Evolutionary conservation across 1,140 invertebrate genomes (phyloP).

Genomic region (Meloidogyne exigua): DNA sequence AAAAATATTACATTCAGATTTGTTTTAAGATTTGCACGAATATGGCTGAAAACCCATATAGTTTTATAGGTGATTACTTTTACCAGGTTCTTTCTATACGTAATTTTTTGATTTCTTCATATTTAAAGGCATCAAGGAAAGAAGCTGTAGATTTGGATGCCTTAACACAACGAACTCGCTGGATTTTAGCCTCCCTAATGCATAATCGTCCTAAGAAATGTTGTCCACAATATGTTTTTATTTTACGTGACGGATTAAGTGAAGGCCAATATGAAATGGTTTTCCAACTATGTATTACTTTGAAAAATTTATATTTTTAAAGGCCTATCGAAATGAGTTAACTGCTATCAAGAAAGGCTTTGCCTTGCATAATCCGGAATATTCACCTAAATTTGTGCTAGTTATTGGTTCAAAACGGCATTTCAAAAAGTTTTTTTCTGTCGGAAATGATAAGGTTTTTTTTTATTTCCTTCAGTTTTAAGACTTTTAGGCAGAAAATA

Average conservation of each 20-base stretch:
- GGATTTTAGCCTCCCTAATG: slow-evolving; percentile 21
- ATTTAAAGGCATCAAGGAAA: slow-evolving; percentile 7
- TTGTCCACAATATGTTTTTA: slow-evolving; percentile 21
- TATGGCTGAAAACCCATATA: slow-evolving; percentile 18
- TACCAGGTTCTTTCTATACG: slow-evolving; percentile 18
- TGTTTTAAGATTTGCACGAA: slow-evolving; percentile 40
- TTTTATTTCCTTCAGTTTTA: neutral
- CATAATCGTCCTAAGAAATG: slow-evolving; percentile 19
- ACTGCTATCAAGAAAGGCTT: slow-evolving; percentile 26
- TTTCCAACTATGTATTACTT: neutral
- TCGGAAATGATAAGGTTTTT: neutral
- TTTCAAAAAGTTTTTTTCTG: slow-evolving; percentile 31
- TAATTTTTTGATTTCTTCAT: neutral
- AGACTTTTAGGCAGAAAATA: slow-evolving; percentile 17
- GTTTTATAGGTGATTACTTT: slow-evolving; percentile 30
- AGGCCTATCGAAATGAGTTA: slow-evolving; percentile 31
- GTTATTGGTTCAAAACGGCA: slow-evolving; percentile 39
- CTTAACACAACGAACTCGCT: slow-evolving; percentile 5
- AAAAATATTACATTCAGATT: neutral
- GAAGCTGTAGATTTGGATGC: slow-evolving; percentile 21
- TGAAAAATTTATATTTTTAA: slow-evolving; percentile 6
- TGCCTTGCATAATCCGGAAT: slow-evolving; percentile 20
- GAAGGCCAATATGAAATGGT: slow-evolving; percentile 36
- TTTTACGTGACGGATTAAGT: slow-evolving; percentile 30
- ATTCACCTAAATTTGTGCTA: slow-evolving; percentile 35